phyloP scores from a whole-genome alignment of 2,888 invertebrate genomes.

The Dolichomitus sp. region DNA sequence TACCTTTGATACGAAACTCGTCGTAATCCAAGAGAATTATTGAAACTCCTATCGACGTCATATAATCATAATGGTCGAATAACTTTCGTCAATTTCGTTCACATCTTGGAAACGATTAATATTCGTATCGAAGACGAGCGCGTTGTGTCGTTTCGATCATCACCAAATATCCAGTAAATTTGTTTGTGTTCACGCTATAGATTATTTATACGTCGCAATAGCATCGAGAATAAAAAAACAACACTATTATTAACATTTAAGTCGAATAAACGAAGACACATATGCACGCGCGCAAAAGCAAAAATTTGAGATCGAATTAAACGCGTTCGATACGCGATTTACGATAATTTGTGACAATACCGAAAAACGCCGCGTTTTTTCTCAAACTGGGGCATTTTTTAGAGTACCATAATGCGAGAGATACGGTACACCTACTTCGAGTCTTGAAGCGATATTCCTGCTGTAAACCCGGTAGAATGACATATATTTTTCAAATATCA shows the following conservation, averaged over 20 bases:
- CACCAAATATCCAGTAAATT: constrained; percentile 69
- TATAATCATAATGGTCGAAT: constrained; percentile 19
- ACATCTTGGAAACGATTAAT: constrained; percentile 29
- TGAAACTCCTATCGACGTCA: constrained; percentile 49
- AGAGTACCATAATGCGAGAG: background rate
- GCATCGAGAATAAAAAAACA: constrained; percentile 47
- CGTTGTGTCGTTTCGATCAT: constrained; percentile 41
- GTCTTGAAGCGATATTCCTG: constrained; percentile 37
- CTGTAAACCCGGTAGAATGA: constrained; percentile 29
- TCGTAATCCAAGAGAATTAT: constrained; percentile 33
- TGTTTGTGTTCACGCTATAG: constrained; percentile 70
- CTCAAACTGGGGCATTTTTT: constrained; percentile 44
- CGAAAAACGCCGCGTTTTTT: constrained; percentile 30
- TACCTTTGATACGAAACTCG: constrained; percentile 45
- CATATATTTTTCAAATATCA: constrained; percentile 40
- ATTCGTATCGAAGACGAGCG: constrained; percentile 30
- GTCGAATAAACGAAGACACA: background rate
- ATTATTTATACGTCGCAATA: constrained; percentile 65
- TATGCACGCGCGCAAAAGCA: constrained; percentile 21
- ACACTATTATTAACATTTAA: background rate
- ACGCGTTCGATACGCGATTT: constrained; percentile 23
- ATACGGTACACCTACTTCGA: constrained; percentile 25
- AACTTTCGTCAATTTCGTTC: constrained; percentile 44
- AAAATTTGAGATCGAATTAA: background rate
- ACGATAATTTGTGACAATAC: constrained; percentile 59